A percentile compares a stretch with the other conserved stretches of the same genome.
Conservation (phyloP, 2,797 vertebrate genomes). For the Hemitrygon akajei region DNA sequence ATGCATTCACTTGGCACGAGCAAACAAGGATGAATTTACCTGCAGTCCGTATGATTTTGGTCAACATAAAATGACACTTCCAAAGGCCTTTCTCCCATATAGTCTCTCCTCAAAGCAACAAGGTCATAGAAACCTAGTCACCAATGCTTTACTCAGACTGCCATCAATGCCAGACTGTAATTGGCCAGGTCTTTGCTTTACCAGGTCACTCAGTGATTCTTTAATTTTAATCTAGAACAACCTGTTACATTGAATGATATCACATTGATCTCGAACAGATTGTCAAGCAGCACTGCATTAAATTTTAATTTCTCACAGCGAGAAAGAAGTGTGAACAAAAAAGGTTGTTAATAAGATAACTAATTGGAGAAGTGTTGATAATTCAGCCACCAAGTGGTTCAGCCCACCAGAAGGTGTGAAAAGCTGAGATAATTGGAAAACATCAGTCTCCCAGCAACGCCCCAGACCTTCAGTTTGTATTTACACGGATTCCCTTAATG, state of each 20-base stretch:
- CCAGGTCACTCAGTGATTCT: constrained; percentile 22
- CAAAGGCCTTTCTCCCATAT: not conserved
- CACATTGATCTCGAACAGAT: not conserved
- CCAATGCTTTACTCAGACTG: not conserved
- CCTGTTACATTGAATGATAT: constrained; percentile 5
- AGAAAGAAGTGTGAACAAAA: not conserved
- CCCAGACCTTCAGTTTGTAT: not conserved
- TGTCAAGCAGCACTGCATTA: not conserved
- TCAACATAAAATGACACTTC: not conserved
- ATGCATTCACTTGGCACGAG: too few species aligned
- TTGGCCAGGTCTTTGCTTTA: not conserved
- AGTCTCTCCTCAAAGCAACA: not conserved
- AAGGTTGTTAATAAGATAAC: not conserved
- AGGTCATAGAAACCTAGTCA: not conserved
- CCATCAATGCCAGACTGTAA: too few species aligned
- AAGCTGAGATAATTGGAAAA: not conserved
- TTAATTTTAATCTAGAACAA: constrained; percentile 19
- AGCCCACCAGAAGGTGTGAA: not conserved
- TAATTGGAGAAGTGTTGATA: not conserved
- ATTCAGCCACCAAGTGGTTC: not conserved
- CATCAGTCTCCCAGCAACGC: not conserved
- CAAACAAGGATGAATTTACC: too few species aligned
- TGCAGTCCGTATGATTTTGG: not conserved
- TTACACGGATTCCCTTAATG: not conserved
- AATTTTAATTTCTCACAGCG: not conserved